Conservation (phyloP, 2,888 invertebrate genomes). For the Tenodera sinensis region DNA sequence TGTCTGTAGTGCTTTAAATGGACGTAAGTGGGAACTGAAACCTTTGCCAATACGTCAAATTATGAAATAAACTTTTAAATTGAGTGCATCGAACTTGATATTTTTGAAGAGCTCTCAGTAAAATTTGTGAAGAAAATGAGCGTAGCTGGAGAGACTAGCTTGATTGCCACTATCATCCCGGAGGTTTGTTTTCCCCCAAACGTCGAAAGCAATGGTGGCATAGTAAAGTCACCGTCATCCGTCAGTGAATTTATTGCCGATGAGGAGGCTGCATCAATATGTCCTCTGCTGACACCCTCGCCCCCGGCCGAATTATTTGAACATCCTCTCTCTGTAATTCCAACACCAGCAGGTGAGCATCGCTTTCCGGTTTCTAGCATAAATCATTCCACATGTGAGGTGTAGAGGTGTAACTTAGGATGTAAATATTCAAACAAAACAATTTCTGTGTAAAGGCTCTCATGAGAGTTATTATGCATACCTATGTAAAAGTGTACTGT, state of each 20-base stretch:
- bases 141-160: neutral
- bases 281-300: conserved; percentile 60
- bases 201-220: neutral
- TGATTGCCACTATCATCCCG: neutral
- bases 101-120: neutral
- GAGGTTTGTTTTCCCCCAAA: conserved; percentile 2
- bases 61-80: neutral
- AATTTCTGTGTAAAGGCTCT: no score
- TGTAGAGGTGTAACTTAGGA: neutral
- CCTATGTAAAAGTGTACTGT: no score
- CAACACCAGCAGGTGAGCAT: neutral
- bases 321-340: conserved; percentile 21
- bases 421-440: no score
- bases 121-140: neutral
- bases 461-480: no score
- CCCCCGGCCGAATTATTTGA: conserved; percentile 52
- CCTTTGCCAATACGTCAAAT: neutral
- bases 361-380: neutral
- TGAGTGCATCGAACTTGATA: neutral
- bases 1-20: neutral
- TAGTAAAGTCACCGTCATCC: conserved; percentile 22
- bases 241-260: conserved; percentile 36
- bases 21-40: neutral
- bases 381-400: neutral
- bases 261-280: conserved; percentile 62